phyloP scores from a whole-genome alignment of 2,888 invertebrate genomes.

The Synergus umbraculus region DNA sequence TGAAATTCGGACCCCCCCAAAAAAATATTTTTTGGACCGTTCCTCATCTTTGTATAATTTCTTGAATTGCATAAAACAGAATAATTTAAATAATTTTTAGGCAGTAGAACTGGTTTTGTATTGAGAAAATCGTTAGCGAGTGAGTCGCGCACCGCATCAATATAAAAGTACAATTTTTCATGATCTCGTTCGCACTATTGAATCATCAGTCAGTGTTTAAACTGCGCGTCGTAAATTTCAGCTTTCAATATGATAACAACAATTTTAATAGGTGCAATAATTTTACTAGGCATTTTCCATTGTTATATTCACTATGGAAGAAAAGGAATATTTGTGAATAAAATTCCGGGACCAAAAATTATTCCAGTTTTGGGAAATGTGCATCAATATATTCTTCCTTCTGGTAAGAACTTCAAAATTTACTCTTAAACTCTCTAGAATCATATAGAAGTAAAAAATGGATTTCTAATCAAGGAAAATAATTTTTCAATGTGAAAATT shows the following conservation, averaged over 20 bases:
- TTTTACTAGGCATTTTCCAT: background rate
- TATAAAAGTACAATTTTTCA: too few relatives aligned
- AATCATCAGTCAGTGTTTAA: background rate
- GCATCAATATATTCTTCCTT: conserved; percentile 16
- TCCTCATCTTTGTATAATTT: too few relatives aligned
- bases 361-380: conserved; percentile 29
- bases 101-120: too few relatives aligned
- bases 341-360: conserved; percentile 22
- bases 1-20: too few relatives aligned
- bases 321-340: conserved; percentile 15
- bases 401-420: background rate
- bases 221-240: background rate
- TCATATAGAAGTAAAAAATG: too few relatives aligned
- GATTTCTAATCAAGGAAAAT: too few relatives aligned
- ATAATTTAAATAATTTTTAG: too few relatives aligned
- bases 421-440: background rate
- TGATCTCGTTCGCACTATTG: background rate
- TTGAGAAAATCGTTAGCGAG: too few relatives aligned
- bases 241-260: background rate
- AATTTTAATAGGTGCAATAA: background rate
- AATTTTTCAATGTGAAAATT: too few relatives aligned
- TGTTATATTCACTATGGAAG: conserved; percentile 17
- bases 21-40: too few relatives aligned
- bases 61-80: too few relatives aligned
- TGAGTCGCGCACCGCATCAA: too few relatives aligned